A percentile compares a stretch with the other conserved stretches of the same genome.
phyloP scores from a whole-genome alignment of 2,888 invertebrate species.

The Listrodromus nycthemerus region DNA sequence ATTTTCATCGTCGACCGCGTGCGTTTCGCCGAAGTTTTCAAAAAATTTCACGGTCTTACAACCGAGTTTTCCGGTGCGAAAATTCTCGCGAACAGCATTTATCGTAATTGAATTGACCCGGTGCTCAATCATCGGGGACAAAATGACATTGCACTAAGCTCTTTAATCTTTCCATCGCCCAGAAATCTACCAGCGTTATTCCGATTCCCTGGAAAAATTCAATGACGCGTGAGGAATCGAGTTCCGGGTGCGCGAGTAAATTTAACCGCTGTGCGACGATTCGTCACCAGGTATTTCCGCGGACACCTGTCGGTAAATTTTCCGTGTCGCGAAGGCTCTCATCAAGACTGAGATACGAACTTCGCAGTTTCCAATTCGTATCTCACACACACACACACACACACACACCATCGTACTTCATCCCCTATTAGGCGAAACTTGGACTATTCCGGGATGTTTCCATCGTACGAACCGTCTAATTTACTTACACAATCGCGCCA shows the following conservation, averaged over 20 bases:
- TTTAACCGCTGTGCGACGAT: neutral
- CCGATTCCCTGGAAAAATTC: neutral
- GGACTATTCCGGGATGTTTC: slow-evolving; percentile 29
- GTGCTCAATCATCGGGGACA: neutral
- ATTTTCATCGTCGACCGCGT: no score
- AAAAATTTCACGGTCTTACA: neutral
- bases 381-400: neutral
- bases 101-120: neutral
- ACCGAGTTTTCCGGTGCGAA: neutral
- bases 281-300: neutral
- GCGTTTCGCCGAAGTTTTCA: neutral
- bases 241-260: neutral
- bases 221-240: neutral
- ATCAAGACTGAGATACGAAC: slow-evolving; percentile 5
- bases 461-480: slow-evolving; percentile 37
- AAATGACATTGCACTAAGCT: neutral
- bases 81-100: neutral
- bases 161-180: neutral
- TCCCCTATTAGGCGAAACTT: slow-evolving; percentile 1
- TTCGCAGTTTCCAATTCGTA: neutral
- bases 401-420: neutral
- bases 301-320: neutral
- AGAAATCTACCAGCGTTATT: neutral
- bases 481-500: slow-evolving; percentile 32
- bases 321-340: neutral